A percentile compares a stretch with the other conserved stretches of the same genome.
Evolutionary conservation across 2,113 vertebrate genomes (phyloP).

Genomic region (Cebidichthys violaceus): DNA sequence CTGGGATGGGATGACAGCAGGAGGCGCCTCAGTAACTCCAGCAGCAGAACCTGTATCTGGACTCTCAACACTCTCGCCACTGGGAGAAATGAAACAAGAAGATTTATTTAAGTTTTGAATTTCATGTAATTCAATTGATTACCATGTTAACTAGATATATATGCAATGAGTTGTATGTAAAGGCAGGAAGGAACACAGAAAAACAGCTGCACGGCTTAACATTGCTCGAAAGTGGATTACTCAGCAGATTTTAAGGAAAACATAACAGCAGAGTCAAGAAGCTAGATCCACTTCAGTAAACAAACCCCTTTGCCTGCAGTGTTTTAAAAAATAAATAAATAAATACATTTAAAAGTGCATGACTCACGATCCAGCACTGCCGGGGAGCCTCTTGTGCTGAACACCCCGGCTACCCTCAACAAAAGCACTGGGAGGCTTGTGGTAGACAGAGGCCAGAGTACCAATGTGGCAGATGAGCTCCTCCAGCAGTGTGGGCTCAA

Average conservation of each 20-base stretch:
- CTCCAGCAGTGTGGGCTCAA: conserved; percentile 95
- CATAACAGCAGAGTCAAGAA: conserved; percentile 18
- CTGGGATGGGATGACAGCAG: conserved; percentile 92
- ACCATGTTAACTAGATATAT: background rate
- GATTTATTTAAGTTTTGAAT: background rate
- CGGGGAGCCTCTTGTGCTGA: conserved; percentile 92
- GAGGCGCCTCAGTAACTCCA: conserved; percentile 83
- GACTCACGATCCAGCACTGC: conserved; percentile 93
- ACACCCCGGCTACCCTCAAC: conserved; percentile 96
- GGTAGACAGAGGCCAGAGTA: conserved; percentile 96
- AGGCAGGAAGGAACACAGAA: conserved; percentile 21
- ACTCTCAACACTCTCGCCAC: conserved; percentile 91
- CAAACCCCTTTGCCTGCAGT: conserved; percentile 22
- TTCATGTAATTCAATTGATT: background rate
- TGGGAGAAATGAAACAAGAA: conserved; percentile 49
- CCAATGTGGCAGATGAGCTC: conserved; percentile 99
- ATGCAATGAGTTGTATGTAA: background rate
- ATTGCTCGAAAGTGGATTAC: background rate
- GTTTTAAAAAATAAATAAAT: conserved; percentile 11
- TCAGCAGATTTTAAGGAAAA: conserved; percentile 34
- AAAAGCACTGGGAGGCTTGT: conserved; percentile 97
- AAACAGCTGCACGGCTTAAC: conserved; percentile 5
- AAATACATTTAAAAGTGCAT: background rate
- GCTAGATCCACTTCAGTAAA: conserved; percentile 25
- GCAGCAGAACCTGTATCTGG: conserved; percentile 84